These are phyloP conservation scores for Phoebastria nigripes DNA, from an alignment of 2,797 vertebrate genomes.

Conservation along the genomic window DNA sequence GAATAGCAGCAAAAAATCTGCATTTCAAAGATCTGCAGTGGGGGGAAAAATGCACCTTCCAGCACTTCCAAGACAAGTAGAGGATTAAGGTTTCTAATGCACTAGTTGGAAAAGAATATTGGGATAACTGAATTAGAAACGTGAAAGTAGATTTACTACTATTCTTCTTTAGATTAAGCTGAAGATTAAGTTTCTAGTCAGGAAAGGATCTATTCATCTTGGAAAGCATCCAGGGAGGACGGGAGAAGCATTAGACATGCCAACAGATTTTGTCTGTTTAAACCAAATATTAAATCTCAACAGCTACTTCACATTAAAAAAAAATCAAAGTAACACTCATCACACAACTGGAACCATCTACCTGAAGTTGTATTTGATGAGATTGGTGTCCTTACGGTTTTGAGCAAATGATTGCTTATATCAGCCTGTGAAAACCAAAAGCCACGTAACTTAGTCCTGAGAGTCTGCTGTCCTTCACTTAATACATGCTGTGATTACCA, in stretches of 20 bases:
- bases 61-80: background rate
- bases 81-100: slow-evolving; percentile 45
- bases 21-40: slow-evolving; percentile 2
- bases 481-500: background rate
- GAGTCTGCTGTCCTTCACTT: background rate
- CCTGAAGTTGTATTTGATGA: background rate
- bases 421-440: background rate
- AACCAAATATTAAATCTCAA: background rate
- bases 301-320: background rate
- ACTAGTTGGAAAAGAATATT: background rate
- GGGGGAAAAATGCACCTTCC: background rate
- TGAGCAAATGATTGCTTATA: background rate
- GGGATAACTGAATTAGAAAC: slow-evolving; percentile 36
- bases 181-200: slow-evolving; percentile 23
- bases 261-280: background rate
- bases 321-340: background rate
- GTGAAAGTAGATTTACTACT: slow-evolving; percentile 40
- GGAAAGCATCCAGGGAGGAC: background rate
- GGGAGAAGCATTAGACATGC: background rate
- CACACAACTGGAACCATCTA: background rate
- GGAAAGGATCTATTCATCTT: background rate
- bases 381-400: background rate
- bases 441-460: background rate
- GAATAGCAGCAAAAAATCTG: background rate
- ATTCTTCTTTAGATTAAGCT: slow-evolving; percentile 6